Evolutionary conservation across 1,140 invertebrate genomes (phyloP).

Genomic region (Drosophila arawakana): DNA sequence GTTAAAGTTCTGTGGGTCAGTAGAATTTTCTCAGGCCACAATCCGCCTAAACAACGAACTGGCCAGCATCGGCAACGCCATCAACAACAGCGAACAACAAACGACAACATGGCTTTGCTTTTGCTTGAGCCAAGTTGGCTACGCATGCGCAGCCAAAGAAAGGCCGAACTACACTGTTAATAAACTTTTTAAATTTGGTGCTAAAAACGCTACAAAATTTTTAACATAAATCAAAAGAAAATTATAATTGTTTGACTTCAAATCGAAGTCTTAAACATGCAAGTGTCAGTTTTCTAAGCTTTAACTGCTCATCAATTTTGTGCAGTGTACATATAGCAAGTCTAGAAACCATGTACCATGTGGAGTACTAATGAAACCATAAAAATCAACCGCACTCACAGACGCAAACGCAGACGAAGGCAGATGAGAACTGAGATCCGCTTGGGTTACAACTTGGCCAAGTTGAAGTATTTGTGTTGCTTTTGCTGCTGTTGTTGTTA

Average conservation of each 20-base stretch:
- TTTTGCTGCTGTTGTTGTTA: conserved; percentile 24
- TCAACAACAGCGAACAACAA: conserved; percentile 28
- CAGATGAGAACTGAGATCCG: conserved; percentile 43
- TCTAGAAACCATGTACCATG: conserved; percentile 44
- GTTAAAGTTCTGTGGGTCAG: conserved; percentile 82
- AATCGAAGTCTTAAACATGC: too few relatives aligned
- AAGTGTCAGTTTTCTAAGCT: too few relatives aligned
- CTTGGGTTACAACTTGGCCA: conserved; percentile 41
- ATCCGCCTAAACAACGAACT: conserved; percentile 28
- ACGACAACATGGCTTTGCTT: conserved; percentile 2
- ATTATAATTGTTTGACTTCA: too few relatives aligned
- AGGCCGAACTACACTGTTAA: neutral
- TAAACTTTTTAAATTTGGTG: too few relatives aligned
- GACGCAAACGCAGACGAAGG: conserved; percentile 5
- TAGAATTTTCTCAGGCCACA: conserved; percentile 80
- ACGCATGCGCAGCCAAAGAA: conserved; percentile 37
- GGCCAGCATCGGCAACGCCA: conserved; percentile 33
- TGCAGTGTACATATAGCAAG: neutral
- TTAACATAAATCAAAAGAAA: too few relatives aligned
- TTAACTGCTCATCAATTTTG: too few relatives aligned
- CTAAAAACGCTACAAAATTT: too few relatives aligned
- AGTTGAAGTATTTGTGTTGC: conserved; percentile 30
- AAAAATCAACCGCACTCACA: conserved; percentile 78
- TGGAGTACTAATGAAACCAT: conserved; percentile 81
- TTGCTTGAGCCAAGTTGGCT: conserved; percentile 19